Base-by-base conservation (phyloP, 1,140 invertebrate species). In the Drosophila equinoxialis region DNA sequence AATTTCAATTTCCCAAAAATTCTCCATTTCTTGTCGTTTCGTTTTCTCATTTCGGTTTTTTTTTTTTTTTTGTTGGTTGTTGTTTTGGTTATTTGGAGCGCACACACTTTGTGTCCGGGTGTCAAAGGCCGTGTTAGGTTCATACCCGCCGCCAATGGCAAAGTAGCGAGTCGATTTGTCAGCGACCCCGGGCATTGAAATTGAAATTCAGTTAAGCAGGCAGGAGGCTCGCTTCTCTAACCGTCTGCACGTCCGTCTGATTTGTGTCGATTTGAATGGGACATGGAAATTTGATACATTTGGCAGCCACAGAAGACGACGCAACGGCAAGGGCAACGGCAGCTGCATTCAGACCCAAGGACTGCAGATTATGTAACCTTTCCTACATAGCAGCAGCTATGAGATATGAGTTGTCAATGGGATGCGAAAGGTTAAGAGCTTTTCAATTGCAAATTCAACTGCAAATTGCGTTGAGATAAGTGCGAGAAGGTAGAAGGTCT, bases 81-180 rank as follows among this genome's bases (percentile, higher is more conserved):
- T 39, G 37, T 39, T 13, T 39, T 37, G 58, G 35, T 45, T 45
- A 60, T 58, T 75, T 65, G 64, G 60, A 57, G 69, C 39, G 62
- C 63, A 45, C 45, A 39, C 68, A 41, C 59, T 26, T 23, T 30
- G 8, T 62, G 58, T 51, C 65, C 73, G 65, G 71, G 82, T 86
- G 82, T 86, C 72, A 87, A 86, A 86, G 82, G 83, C 76, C 76
- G 68, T 87, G 82, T 86, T 79, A 59, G 57, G 69, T 64, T 77
- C 70, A 82, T 74, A 65, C 82, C 79, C 68, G 72, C 81, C 73
- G 76, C 83, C 69, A 70, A 76, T 82, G 76, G 17, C 72, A 72
- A 76, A 71, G 81, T 71, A 73, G 68, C 71, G 70, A 87, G 83
- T 87, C 82, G 83, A 87, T 86, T 86, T 87, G 82, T 86, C 82